phyloP scores from a whole-genome alignment of 2,888 invertebrate genomes.

The Archips crataeganus region DNA sequence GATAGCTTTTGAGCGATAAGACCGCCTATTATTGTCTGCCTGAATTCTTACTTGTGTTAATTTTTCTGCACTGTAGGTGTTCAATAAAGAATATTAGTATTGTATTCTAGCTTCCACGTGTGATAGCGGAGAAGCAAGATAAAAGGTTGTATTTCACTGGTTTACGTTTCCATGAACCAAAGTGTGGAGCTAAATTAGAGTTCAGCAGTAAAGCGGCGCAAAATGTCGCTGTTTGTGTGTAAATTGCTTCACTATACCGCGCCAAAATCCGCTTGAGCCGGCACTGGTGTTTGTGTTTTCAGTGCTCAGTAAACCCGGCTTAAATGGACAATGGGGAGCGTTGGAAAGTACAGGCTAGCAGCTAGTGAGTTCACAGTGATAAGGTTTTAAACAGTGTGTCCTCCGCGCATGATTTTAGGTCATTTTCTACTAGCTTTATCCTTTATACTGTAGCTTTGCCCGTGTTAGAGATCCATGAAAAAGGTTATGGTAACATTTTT shows the following conservation, averaged over 20 bases:
- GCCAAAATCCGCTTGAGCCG: conserved; percentile 28
- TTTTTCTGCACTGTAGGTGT: no score
- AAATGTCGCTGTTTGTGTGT: neutral
- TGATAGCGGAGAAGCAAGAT: no score
- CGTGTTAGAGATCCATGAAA: no score
- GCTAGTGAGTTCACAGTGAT: neutral
- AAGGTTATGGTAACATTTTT: no score
- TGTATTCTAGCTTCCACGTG: no score
- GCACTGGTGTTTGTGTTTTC: conserved; percentile 18
- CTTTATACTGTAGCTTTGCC: no score
- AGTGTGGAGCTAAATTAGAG: neutral
- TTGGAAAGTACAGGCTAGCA: neutral
- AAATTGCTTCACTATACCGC: conserved; percentile 15
- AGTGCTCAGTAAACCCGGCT: conserved; percentile 15
- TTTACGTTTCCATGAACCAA: neutral
- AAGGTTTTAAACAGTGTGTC: neutral
- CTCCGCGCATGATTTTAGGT: neutral
- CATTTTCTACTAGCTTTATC: no score
- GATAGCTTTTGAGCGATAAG: no score
- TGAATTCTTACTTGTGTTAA: no score
- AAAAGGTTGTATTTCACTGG: no score
- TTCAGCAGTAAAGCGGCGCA: neutral
- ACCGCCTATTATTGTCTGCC: no score
- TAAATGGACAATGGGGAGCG: conserved; percentile 23
- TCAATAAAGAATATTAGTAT: no score